Evolutionary conservation across 2,888 invertebrate genomes (phyloP).

Genomic region (Celastrina argiolus): DNA sequence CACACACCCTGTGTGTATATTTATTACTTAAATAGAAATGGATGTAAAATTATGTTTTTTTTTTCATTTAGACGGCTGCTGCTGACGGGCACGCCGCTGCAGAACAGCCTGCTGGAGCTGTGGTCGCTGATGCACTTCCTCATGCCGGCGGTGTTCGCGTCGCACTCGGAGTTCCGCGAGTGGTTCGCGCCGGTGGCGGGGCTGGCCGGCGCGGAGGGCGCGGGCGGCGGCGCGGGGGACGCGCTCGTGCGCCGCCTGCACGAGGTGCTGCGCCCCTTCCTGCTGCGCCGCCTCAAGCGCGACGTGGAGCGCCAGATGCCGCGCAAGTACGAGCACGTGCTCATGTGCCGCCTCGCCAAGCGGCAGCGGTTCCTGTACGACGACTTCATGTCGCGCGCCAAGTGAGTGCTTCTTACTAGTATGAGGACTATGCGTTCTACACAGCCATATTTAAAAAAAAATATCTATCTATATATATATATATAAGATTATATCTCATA

Average conservation of each 20-base stretch:
- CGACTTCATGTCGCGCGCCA: constrained; percentile 98
- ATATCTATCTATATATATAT: no score
- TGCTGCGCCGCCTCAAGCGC: constrained; percentile 92
- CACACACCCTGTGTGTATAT: no score
- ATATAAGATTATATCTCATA: no score
- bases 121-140: constrained; percentile 99
- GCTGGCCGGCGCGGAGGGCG: constrained; percentile 46
- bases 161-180: constrained; percentile 97
- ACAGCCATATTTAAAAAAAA: no score
- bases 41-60: background rate
- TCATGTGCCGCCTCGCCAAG: constrained; percentile 95
- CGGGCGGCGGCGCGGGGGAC: constrained; percentile 47
- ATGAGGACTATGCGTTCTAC: no score
- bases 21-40: no score
- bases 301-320: constrained; percentile 99
- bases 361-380: constrained; percentile 98
- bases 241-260: constrained; percentile 44
- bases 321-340: constrained; percentile 94
- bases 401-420: constrained; percentile 81
- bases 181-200: constrained; percentile 98
- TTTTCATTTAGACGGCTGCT: constrained; percentile 83
- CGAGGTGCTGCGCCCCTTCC: constrained; percentile 89
- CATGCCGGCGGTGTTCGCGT: constrained; percentile 98
- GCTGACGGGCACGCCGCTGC: constrained; percentile 95
- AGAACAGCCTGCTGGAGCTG: constrained; percentile 97